Evolutionary conservation across 92 coral and sea anemone genomes (phyloP).

Genomic region (Galaxea fascicularis): DNA sequence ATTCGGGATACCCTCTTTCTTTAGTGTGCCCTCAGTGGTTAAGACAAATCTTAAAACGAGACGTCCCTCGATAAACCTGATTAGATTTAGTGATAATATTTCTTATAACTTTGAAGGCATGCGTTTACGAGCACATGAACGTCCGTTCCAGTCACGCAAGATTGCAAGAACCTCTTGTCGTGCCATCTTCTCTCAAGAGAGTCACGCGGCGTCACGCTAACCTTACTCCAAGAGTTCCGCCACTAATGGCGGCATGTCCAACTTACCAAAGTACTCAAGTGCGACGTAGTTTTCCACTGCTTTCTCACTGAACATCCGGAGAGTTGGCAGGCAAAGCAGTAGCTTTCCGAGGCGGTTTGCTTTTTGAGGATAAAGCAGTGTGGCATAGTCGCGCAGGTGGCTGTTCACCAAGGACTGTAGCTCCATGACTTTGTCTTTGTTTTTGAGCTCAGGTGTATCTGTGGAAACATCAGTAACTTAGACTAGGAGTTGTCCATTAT

Average conservation of each 20-base stretch:
- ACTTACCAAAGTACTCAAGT: constrained; percentile 94
- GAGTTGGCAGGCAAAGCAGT: constrained; percentile 90
- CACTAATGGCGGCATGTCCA: constrained; percentile 97
- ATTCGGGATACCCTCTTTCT: neutral
- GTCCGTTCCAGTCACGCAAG: constrained; percentile 7
- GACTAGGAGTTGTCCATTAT: neutral
- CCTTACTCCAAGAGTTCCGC: constrained; percentile 84
- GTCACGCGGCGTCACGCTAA: constrained; percentile 10
- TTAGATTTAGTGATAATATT: neutral
- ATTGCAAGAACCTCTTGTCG: constrained; percentile 23
- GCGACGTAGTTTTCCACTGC: constrained; percentile 94
- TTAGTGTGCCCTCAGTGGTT: constrained; percentile 1
- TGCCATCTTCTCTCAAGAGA: neutral
- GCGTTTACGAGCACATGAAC: neutral
- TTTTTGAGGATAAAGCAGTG: constrained; percentile 70
- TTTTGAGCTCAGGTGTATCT: constrained; percentile 89
- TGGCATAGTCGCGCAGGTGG: constrained; percentile 84
- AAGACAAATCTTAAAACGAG: neutral
- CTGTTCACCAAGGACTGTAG: constrained; percentile 85
- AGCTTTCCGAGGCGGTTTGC: constrained; percentile 91
- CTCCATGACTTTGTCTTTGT: constrained; percentile 80
- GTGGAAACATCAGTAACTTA: constrained; percentile 4
- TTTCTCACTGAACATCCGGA: constrained; percentile 91
- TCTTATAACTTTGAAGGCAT: constrained; percentile 6
- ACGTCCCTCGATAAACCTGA: neutral